Evolutionary conservation across 2,113 vertebrate genomes (phyloP).

Genomic region (Hypanus sabinus): DNA sequence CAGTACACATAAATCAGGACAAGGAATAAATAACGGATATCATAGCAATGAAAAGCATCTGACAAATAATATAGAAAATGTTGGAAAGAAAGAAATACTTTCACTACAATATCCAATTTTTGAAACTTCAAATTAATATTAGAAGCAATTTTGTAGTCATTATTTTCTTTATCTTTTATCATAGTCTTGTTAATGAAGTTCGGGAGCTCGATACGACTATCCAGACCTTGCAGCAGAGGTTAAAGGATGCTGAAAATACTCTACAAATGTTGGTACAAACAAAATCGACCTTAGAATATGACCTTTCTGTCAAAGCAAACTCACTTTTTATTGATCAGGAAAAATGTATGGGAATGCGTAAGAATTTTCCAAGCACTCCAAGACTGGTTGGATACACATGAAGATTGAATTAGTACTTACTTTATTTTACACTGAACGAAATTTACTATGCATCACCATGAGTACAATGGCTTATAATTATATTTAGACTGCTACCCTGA

Average conservation of each 20-base stretch:
- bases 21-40: neutral
- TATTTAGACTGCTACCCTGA: neutral
- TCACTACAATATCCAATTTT: neutral
- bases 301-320: conserved; percentile 81
- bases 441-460: neutral
- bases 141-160: neutral
- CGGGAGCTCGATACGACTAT: conserved; percentile 76
- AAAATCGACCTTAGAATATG: conserved; percentile 75
- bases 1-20: neutral
- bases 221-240: conserved; percentile 66
- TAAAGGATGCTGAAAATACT: conserved; percentile 70
- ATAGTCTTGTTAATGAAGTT: conserved; percentile 78
- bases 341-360: conserved; percentile 87
- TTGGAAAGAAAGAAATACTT: neutral
- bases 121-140: neutral
- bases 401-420: neutral
- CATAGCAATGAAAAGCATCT: neutral
- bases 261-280: conserved; percentile 72
- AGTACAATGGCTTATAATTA: neutral
- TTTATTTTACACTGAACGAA: neutral
- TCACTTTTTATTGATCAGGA: conserved; percentile 87
- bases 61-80: neutral
- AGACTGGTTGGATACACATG: conserved; percentile 73
- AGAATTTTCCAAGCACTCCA: conserved; percentile 73
- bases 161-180: neutral